These are phyloP conservation scores for Chionodraco myersi DNA, from an alignment of 2,113 vertebrate genomes.

Conservation along the genomic window DNA sequence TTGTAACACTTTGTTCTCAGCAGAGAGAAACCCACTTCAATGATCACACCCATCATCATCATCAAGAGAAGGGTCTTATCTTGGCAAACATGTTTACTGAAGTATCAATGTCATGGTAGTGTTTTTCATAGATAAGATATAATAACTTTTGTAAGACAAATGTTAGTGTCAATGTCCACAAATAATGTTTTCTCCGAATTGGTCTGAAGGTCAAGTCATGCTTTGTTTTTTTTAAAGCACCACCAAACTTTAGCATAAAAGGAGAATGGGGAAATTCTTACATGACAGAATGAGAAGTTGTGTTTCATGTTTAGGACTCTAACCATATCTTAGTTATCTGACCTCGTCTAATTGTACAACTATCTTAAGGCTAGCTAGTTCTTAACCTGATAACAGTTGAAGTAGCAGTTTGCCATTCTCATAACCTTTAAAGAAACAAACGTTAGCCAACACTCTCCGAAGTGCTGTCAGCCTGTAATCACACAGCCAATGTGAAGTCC, in stretches of 20 bases:
- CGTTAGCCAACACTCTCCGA: slow-evolving; percentile 5
- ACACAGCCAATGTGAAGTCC: slow-evolving; percentile 17
- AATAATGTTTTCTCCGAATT: not conserved
- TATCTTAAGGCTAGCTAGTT: not conserved
- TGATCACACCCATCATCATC: too few relatives aligned
- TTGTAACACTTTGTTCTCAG: not conserved
- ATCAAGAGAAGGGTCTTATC: not conserved
- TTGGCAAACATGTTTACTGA: not conserved
- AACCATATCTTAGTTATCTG: not conserved
- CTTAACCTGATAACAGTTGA: not conserved
- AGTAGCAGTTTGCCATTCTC: not conserved
- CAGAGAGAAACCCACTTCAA: not conserved
- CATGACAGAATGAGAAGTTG: not conserved
- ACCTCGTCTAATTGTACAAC: not conserved
- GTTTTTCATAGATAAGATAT: not conserved
- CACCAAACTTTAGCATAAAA: too few relatives aligned
- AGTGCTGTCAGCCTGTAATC: slow-evolving; percentile 15
- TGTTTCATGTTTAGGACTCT: not conserved
- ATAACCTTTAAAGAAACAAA: not conserved
- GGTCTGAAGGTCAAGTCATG: not conserved
- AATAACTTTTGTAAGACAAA: not conserved
- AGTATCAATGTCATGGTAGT: not conserved
- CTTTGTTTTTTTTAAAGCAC: not conserved
- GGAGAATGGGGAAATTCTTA: not conserved
- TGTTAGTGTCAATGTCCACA: not conserved